These are phyloP conservation scores for Picathartes gymnocephalus DNA, from an alignment of 2,113 vertebrate genomes.

Conservation along the genomic window DNA sequence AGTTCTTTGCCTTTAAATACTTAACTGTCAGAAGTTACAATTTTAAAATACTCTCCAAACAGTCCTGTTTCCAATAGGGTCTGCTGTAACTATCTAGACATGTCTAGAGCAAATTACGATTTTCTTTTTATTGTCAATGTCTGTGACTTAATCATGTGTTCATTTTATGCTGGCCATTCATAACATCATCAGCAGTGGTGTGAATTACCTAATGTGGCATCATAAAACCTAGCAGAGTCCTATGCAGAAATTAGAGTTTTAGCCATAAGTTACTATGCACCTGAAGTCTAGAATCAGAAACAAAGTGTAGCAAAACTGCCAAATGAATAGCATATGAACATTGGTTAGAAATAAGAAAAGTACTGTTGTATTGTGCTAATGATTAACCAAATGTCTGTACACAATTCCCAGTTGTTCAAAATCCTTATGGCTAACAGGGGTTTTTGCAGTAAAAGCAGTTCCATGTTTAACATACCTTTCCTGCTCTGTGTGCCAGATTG, in stretches of 20 bases:
- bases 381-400: neutral
- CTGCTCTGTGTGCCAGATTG: neutral
- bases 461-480: neutral
- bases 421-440: neutral
- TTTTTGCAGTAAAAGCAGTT: slow-evolving; percentile 23
- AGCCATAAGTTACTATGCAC: slow-evolving; percentile 1
- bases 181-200: neutral
- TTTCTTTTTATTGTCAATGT: slow-evolving; percentile 57
- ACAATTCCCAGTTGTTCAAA: slow-evolving; percentile 3
- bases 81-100: slow-evolving; percentile 9
- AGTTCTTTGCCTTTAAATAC: neutral
- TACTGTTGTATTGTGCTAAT: neutral
- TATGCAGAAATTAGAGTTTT: neutral
- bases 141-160: slow-evolving; percentile 50
- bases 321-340: slow-evolving; percentile 26
- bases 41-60: neutral
- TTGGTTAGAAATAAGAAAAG: slow-evolving; percentile 48
- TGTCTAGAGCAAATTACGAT: neutral
- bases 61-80: neutral
- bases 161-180: slow-evolving; percentile 32
- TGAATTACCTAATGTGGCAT: slow-evolving; percentile 57
- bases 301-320: slow-evolving; percentile 4
- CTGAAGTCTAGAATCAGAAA: slow-evolving; percentile 56
- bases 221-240: slow-evolving; percentile 2
- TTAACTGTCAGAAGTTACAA: neutral